Evolutionary conservation across 2,113 vertebrate species (phyloP), one percentile per base, ranked within the genome.

Genomic region (Lepisosteus osseus): DNA sequence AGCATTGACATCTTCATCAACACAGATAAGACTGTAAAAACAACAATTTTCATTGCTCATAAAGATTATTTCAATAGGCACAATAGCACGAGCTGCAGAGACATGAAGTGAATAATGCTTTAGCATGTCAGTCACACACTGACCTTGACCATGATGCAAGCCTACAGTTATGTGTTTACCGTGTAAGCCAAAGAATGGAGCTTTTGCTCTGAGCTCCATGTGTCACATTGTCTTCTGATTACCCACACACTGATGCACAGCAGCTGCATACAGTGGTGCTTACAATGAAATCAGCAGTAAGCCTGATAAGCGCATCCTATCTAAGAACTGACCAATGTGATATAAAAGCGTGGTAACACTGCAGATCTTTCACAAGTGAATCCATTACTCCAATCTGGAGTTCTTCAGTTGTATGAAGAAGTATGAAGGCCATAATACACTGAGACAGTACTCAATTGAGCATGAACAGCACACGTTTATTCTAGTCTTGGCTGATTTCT

Each of bases 141-240:
- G 77, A 82, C 81, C 77, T 85, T 88, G 84, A 86, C 84, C 80
- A 83, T 78, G 79, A 7, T 13, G 7, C 3, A 64, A 66, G 41
- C 76, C 68, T 67, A 45, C 57, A 72, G 77, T 68, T 59, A 76
- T 45, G 44, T 1, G 59, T 29, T 67, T 57, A 41, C 75, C 70
- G 63, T 62, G 73, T 72, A 43, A 70, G 12, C 57, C 57, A 74
- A 70, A 54, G 74, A 76, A 40, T 47, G 72, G 61, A 51, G 62
- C 2, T 42, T 72, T 79, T 67, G 4, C 66, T 77, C 40, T 67
- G 45, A 74, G 76, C 69, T 69, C 13, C 63, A 77, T 70, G 13
- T 68, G 41, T 54, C 45, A 57, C 73, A 71, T 71, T 79, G 74
- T 61, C 42, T 67, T 84, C 73, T 77, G 84, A 84, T 86, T 80